A percentile compares a stretch with the other conserved stretches of the same genome.
phyloP scores from a whole-genome alignment of 2,797 vertebrate species.

The Enteromius thamalakanensis region DNA sequence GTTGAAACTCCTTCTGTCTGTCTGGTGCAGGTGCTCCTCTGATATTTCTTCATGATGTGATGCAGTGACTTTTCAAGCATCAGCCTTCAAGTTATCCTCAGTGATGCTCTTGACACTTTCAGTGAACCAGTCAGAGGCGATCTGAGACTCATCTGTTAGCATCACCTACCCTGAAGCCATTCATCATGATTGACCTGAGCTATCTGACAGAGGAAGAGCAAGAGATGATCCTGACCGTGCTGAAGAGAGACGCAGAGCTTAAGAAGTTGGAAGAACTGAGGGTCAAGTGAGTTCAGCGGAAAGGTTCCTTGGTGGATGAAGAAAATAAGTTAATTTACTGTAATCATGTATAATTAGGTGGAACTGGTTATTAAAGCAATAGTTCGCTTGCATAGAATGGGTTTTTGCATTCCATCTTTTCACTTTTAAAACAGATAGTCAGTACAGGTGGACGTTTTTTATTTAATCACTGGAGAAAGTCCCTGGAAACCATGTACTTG shows the following conservation, averaged over 20 bases:
- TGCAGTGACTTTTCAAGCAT: not conserved
- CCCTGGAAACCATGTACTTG: not conserved
- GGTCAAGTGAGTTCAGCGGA: slow-evolving; percentile 79
- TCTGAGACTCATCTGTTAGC: slow-evolving; percentile 32
- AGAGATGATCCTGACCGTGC: slow-evolving; percentile 84
- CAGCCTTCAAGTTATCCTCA: not conserved
- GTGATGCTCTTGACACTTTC: slow-evolving; percentile 18
- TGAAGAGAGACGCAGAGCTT: slow-evolving; percentile 87
- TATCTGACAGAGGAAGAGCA: slow-evolving; percentile 92
- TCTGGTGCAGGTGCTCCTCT: slow-evolving; percentile 7
- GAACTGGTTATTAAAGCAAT: slow-evolving; percentile 9
- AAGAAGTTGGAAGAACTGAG: slow-evolving; percentile 87
- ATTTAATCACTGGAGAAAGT: not conserved
- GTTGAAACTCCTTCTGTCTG: not conserved
- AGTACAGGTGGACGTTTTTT: not conserved
- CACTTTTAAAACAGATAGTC: not conserved
- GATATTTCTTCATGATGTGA: slow-evolving; percentile 6
- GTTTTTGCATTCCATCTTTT: not conserved
- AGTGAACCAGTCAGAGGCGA: not conserved
- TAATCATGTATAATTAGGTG: not conserved
- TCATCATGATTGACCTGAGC: slow-evolving; percentile 92
- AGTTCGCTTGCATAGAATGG: not conserved
- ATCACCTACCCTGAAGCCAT: not conserved
- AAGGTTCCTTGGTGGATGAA: not conserved
- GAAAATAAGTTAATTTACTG: not conserved